phyloP scores from a whole-genome alignment of 2,113 vertebrate species.

The Protobothrops mucrosquamatus region DNA sequence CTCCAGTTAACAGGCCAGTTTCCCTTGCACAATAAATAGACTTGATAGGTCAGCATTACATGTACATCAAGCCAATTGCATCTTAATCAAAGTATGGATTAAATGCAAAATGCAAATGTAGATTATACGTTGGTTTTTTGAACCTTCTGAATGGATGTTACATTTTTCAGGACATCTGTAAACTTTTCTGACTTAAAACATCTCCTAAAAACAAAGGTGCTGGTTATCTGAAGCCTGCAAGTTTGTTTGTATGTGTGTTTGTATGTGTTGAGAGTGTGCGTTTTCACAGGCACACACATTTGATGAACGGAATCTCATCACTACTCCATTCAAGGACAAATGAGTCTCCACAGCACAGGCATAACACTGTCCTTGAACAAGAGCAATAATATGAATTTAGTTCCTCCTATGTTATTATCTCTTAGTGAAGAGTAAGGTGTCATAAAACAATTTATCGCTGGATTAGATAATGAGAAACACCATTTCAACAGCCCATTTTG shows the following conservation, averaged over 20 bases:
- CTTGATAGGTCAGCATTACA: neutral
- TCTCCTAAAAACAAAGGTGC: neutral
- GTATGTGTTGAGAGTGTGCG: neutral
- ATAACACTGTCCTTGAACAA: neutral
- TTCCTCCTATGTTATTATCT: neutral
- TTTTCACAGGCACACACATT: neutral
- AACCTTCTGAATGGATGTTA: neutral
- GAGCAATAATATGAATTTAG: neutral
- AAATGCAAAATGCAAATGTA: neutral
- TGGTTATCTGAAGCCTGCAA: neutral
- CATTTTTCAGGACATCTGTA: neutral
- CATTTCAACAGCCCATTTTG: neutral
- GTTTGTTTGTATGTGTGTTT: neutral
- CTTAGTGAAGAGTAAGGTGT: neutral
- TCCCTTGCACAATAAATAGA: neutral
- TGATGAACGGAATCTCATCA: neutral
- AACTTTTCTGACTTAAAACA: neutral
- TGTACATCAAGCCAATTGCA: neutral
- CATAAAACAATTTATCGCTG: conserved; percentile 12
- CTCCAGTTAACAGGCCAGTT: neutral
- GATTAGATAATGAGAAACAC: conserved; percentile 16
- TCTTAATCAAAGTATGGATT: neutral
- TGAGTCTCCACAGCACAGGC: neutral
- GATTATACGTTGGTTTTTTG: neutral
- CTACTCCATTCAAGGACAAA: neutral